A percentile compares a stretch with the other conserved stretches of the same genome.
Evolutionary conservation across 2,888 invertebrate species (phyloP).

Genomic region (Diarsia rubi): DNA sequence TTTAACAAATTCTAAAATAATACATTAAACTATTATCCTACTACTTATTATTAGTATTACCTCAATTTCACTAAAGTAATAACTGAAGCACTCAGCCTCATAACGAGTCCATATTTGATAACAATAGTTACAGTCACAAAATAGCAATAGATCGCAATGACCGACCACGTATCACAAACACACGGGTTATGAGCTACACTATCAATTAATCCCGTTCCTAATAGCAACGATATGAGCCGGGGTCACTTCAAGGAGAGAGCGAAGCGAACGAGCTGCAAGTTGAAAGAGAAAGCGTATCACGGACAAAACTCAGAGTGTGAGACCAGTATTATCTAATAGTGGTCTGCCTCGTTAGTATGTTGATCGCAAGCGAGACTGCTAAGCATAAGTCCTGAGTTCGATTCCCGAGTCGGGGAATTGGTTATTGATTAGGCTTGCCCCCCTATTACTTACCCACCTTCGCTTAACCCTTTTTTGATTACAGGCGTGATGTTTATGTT

Average conservation of each 20-base stretch:
- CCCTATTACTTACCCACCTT: no score
- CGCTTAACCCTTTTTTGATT: background rate
- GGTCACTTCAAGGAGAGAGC: conserved; percentile 53
- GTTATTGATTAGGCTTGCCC: background rate
- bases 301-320: background rate
- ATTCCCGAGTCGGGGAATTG: background rate
- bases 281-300: conserved; percentile 42
- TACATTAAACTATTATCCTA: no score
- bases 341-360: background rate
- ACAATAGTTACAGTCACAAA: conserved; percentile 14
- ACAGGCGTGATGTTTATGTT: background rate
- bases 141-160: conserved; percentile 26
- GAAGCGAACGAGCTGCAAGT: no score
- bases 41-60: no score
- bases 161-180: conserved; percentile 51
- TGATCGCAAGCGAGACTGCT: background rate
- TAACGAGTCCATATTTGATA: background rate
- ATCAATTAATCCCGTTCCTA: conserved; percentile 69
- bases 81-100: background rate
- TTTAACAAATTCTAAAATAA: no score
- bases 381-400: background rate
- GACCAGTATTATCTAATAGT: no score
- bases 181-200: conserved; percentile 45
- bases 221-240: conserved; percentile 55
- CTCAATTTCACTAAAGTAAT: background rate